A percentile compares a stretch with the other conserved stretches of the same genome.
Conservation (phyloP, 2,888 invertebrate genomes). For the Erynnis tages region DNA sequence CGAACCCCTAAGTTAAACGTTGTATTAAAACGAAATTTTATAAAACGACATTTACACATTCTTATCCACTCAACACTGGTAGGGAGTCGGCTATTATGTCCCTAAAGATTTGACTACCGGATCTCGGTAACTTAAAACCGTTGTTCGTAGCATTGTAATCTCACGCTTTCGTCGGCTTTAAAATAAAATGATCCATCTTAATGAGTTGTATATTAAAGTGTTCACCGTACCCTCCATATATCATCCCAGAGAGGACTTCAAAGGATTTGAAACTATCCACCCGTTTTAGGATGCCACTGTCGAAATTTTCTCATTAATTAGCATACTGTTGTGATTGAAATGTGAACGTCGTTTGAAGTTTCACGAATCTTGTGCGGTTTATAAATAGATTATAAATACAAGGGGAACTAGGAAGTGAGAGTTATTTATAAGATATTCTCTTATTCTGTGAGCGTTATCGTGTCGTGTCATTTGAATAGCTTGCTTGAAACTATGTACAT, state of each 20-base stretch:
- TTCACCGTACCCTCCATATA: conserved; percentile 41
- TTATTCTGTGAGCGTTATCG: neutral
- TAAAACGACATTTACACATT: neutral
- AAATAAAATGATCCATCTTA: conserved; percentile 45
- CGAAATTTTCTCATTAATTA: conserved; percentile 52
- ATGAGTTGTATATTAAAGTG: conserved; percentile 32
- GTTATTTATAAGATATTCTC: neutral
- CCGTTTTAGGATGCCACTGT: conserved; percentile 44
- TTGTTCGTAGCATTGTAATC: conserved; percentile 44
- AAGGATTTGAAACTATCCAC: conserved; percentile 45
- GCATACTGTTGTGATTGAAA: conserved; percentile 58
- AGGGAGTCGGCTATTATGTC: neutral
- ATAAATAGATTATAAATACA: conserved; percentile 14
- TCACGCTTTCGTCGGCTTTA: conserved; percentile 35
- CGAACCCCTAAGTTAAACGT: neutral
- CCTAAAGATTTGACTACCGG: conserved; percentile 45
- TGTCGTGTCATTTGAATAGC: neutral
- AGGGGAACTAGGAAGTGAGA: neutral
- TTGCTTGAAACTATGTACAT: no score
- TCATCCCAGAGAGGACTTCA: conserved; percentile 55
- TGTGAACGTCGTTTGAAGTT: conserved; percentile 49
- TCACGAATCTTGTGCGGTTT: conserved; percentile 28
- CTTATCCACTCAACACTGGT: neutral
- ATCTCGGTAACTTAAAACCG: conserved; percentile 46
- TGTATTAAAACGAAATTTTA: no score